phyloP scores from a whole-genome alignment of 2,797 vertebrate species.

The Aplochiton taeniatus region DNA sequence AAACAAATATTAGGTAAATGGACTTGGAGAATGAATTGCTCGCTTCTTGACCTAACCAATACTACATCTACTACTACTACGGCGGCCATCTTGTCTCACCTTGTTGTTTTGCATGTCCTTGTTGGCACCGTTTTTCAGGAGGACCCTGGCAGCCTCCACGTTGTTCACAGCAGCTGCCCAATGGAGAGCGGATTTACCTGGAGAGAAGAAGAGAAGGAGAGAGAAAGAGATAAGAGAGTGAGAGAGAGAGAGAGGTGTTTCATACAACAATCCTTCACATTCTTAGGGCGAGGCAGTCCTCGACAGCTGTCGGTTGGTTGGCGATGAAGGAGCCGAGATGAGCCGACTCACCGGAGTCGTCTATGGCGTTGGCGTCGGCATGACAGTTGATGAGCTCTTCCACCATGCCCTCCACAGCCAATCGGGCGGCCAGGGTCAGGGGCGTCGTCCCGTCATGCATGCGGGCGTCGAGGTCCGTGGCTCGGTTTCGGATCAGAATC shows the following conservation, averaged over 20 bases:
- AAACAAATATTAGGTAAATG: no score
- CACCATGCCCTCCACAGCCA: conserved; percentile 97
- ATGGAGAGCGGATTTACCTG: conserved; percentile 97
- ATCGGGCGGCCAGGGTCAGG: conserved; percentile 89
- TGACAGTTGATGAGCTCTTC: conserved; percentile 98
- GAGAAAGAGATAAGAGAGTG: conserved; percentile 10
- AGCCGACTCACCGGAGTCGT: conserved; percentile 86
- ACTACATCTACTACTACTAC: not conserved
- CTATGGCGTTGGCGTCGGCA: conserved; percentile 91
- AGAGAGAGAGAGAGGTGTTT: conserved; percentile 20
- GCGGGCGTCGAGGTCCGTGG: conserved; percentile 94
- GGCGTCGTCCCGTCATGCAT: conserved; percentile 98
- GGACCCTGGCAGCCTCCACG: conserved; percentile 87
- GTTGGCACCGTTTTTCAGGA: conserved; percentile 96
- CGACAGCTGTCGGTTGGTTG: conserved; percentile 5
- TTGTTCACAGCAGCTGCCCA: conserved; percentile 98
- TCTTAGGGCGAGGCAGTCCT: not conserved
- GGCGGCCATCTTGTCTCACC: conserved; percentile 64
- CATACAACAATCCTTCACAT: conserved; percentile 19
- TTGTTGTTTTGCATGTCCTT: conserved; percentile 99
- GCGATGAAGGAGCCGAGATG: not conserved
- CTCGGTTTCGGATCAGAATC: conserved; percentile 97
- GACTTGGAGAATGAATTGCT: no score
- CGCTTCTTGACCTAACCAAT: not conserved
- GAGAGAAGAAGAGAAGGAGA: not conserved